Conservation (phyloP, 2,113 vertebrate genomes). For the Taxidea taxus region DNA sequence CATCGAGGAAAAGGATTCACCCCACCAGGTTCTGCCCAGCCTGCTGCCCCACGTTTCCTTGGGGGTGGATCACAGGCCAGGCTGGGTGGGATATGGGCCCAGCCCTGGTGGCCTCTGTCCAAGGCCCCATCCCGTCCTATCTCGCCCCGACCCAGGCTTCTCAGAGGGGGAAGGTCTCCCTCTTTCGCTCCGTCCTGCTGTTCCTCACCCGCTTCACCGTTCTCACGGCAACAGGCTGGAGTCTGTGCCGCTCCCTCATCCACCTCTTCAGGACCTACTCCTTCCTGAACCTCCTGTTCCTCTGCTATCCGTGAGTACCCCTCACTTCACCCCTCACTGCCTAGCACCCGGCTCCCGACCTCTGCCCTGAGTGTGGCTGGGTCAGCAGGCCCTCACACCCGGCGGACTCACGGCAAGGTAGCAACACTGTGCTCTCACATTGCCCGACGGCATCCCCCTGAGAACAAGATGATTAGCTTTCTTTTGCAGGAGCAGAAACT, state of each 20-base stretch:
- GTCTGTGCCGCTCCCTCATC: conserved; percentile 95
- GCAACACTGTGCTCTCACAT: background rate
- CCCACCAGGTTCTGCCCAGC: background rate
- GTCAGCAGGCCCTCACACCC: background rate
- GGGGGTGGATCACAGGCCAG: conserved; percentile 22
- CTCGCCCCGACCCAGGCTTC: conserved; percentile 88
- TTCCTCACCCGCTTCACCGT: conserved; percentile 96
- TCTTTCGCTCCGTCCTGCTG: conserved; percentile 93
- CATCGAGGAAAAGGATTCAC: background rate
- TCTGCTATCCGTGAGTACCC: conserved; percentile 97
- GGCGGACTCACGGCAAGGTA: background rate
- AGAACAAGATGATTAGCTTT: background rate
- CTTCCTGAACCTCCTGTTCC: conserved; percentile 96
- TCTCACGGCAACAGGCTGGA: conserved; percentile 96
- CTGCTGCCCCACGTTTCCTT: background rate
- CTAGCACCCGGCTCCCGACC: background rate
- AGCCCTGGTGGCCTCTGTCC: conserved; percentile 17
- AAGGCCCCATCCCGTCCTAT: conserved; percentile 48
- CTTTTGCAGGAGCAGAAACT: conserved; percentile 33
- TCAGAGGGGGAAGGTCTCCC: conserved; percentile 93
- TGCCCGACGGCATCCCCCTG: background rate
- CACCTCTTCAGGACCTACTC: conserved; percentile 98
- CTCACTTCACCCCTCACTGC: background rate
- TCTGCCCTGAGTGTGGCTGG: background rate
- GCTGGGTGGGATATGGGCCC: conserved; percentile 44